Evolutionary conservation across 2,113 vertebrate species (phyloP), one percentile per base, ranked within the genome.

Genomic region (Salvator merianae): DNA sequence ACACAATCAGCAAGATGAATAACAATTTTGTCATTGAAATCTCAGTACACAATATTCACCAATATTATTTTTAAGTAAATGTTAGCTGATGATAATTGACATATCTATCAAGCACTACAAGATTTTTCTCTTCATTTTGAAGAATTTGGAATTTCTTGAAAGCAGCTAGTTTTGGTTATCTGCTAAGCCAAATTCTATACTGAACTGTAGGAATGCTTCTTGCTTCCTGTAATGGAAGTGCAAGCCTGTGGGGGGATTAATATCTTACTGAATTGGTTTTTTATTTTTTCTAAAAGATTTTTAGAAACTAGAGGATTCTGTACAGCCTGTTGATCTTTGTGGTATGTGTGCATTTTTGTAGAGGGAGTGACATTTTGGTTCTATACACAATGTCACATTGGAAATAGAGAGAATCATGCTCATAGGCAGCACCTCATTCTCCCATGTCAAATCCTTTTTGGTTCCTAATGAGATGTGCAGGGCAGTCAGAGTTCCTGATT

Each of bases 401-500:
- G 55, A 2, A 30, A 36, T 2, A 28, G 20, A 59, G 8, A 89
- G 9, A 80, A 79, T 34, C 43, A 81, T 18, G 50, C 20, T 28
- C 76, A 87, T 62, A 53, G 63, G 72, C 84, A 70, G 83, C 34
- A 88, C 10, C 86, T 93, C 5, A 63, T 66, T 91, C 71, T 79
- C 50, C 71, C 14, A 20, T 16, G 62, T 68, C 71, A 87, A 75
- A 81, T 87, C 74, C 88, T 85, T 88, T 84, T 28, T 79, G 81
- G 80, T 68, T 84, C 69, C 72, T 83, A 92, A 0, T 2, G 13
- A 90, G 90, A 91, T 72, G 53, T 78, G 84, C 55, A 83, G 81
- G 87, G 88, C 82, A 88, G 55, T 69, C 59, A 0, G 9, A 91
- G 79, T 55, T 87, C 65, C 86, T 86, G 90, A 91, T 92, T 92